Evolutionary conservation across 2,888 invertebrate genomes (phyloP).

Genomic region (Zhuqinia jingwanae): DNA sequence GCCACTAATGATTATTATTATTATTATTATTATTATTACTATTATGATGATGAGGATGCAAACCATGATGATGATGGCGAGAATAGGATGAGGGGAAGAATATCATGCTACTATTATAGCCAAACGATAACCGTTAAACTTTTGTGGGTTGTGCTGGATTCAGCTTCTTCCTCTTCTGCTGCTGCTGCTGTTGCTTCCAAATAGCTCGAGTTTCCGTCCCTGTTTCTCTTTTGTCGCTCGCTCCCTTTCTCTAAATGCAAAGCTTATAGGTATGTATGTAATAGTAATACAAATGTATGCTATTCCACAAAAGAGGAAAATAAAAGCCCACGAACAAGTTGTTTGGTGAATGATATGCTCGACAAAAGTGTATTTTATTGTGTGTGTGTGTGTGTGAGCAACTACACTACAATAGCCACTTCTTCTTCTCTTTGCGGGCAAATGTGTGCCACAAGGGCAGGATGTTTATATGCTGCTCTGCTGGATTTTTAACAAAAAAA

Average conservation of each 20-base stretch:
- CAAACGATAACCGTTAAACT: slow-evolving; percentile 29
- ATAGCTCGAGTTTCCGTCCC: background rate
- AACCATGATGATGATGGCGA: slow-evolving; percentile 13
- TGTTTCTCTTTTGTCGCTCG: background rate
- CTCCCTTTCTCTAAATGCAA: background rate
- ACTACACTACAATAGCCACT: too few species aligned
- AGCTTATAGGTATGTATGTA: background rate
- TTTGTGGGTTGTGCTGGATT: background rate
- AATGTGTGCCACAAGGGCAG: too few species aligned
- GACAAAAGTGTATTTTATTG: too few species aligned
- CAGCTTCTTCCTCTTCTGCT: background rate
- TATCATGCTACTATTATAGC: background rate
- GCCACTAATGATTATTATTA: too few species aligned
- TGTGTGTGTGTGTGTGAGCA: too few species aligned
- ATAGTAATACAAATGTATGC: too few species aligned
- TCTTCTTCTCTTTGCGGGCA: too few species aligned
- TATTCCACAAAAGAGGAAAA: slow-evolving; percentile 11
- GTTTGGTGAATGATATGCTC: too few species aligned
- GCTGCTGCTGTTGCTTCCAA: slow-evolving; percentile 20
- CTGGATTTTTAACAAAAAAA: too few species aligned
- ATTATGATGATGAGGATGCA: background rate
- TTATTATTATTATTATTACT: too few species aligned
- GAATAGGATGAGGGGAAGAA: background rate
- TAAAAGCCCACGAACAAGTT: background rate
- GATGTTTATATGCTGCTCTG: too few species aligned